Evolutionary conservation across 2,113 vertebrate genomes (phyloP), one percentile per base, ranked within the genome.

Genomic region (Cacatua alba): DNA sequence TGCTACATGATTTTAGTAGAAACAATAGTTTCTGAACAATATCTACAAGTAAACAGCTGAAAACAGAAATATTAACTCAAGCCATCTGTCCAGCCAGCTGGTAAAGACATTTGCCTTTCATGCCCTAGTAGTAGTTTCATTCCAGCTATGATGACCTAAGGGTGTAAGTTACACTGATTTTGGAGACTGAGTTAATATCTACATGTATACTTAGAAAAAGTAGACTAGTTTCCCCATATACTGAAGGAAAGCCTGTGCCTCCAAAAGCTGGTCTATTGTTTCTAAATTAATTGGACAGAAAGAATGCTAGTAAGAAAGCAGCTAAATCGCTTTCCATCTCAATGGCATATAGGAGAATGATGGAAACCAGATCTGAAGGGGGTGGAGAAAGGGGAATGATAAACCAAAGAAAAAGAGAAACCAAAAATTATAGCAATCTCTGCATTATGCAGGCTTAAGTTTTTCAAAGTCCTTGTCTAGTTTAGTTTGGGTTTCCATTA

Each of bases 401-500:
- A 41, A 59, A 82, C 5, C 9, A 21, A 33, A 81, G 20, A 12
- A 60, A 65, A 29, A 29, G 55, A 77, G 23, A 57, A 87, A 28
- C 29, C 5, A 17, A 91, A 92, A 88, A 94, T 62, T 75, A 29
- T 18, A 94, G 86, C 75, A 83, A 94, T 39, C 46, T 70, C 86
- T 90, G 69, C 80, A 86, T 91, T 35, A 57, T 90, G 63, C 21
- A 84, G 62, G 70, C 76, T 95, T 93, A 92, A 92, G 60, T 92
- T 96, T 91, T 89, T 78, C 57, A 67, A 90, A 91, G n/a, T 5
- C 39, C 53, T 97, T 85, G 76, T 94, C 96, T 94, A 95, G 94
- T 92, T 98, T 97, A 90, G 62, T 90, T 71, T 94, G 25, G 49
- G 82, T 82, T 96, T 97, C 83, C 92, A 94, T 97, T 98, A 97